Percentiles rank a stretch among this genome's conserved stretches.
These are phyloP conservation scores for Dasyurus viverrinus DNA, from an alignment of 2,113 vertebrate species.

Conservation along the genomic window DNA sequence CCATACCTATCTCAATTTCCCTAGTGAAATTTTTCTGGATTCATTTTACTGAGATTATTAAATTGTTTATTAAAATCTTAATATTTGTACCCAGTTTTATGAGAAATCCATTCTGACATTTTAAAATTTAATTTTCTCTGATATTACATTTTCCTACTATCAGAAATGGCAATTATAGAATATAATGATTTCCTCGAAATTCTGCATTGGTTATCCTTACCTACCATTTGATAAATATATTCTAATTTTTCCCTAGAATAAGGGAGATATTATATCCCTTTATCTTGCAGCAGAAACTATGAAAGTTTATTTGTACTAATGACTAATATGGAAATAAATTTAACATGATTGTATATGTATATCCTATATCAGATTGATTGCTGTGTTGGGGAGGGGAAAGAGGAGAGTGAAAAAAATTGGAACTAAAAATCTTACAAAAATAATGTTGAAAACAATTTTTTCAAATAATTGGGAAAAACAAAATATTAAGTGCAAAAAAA, in stretches of 20 bases:
- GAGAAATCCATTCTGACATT: neutral
- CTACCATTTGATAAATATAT: neutral
- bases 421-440: too few relatives aligned
- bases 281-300: neutral
- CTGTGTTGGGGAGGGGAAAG: too few relatives aligned
- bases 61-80: neutral
- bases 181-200: neutral
- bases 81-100: neutral
- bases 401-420: too few relatives aligned
- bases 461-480: too few relatives aligned
- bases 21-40: neutral
- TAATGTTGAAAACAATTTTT: too few relatives aligned
- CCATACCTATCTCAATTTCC: neutral
- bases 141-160: neutral
- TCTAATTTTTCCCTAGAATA: neutral
- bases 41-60: neutral
- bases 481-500: too few relatives aligned
- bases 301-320: too few relatives aligned
- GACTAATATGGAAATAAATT: too few relatives aligned
- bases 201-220: neutral
- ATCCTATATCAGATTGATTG: too few relatives aligned
- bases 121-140: neutral
- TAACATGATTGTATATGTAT: too few relatives aligned
- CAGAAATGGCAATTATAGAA: neutral
- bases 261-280: neutral